These are phyloP conservation scores for Troilus luridus DNA, from an alignment of 2,888 invertebrate genomes.

Conservation along the genomic window DNA sequence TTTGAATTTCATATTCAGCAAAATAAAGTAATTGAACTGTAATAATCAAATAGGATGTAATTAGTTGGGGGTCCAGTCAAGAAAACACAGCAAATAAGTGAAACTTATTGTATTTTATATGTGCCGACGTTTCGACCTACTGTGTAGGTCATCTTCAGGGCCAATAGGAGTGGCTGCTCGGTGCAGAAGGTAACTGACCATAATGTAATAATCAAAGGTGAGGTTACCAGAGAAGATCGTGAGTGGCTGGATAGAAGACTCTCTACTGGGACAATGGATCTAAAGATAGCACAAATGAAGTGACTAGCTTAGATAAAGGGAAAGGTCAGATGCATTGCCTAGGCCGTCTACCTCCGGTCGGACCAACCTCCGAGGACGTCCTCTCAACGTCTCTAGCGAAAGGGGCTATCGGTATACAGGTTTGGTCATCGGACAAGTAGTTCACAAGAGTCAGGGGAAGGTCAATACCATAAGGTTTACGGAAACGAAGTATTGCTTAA, in stretches of 20 bases:
- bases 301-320: constrained; percentile 35
- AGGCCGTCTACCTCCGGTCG: neutral
- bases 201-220: neutral
- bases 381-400: neutral
- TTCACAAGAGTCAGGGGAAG: neutral
- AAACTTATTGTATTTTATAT: too few species aligned
- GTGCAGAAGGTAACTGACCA: too few species aligned
- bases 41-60: too few species aligned
- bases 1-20: neutral
- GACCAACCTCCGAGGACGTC: constrained; percentile 42
- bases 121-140: too few species aligned
- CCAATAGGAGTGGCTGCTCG: too few species aligned
- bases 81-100: too few species aligned
- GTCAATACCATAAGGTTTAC: too few species aligned
- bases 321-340: constrained; percentile 30
- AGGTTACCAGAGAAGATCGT: neutral
- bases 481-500: too few species aligned
- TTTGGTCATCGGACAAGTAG: neutral
- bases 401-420: neutral
- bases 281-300: constrained; percentile 29
- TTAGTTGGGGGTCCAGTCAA: too few species aligned
- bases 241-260: neutral
- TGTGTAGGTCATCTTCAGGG: too few species aligned
- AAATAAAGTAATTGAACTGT: neutral
- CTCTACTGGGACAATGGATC: constrained; percentile 20